Evolutionary conservation across 2,113 vertebrate genomes (phyloP).

Genomic region (Synodontis membranacea): DNA sequence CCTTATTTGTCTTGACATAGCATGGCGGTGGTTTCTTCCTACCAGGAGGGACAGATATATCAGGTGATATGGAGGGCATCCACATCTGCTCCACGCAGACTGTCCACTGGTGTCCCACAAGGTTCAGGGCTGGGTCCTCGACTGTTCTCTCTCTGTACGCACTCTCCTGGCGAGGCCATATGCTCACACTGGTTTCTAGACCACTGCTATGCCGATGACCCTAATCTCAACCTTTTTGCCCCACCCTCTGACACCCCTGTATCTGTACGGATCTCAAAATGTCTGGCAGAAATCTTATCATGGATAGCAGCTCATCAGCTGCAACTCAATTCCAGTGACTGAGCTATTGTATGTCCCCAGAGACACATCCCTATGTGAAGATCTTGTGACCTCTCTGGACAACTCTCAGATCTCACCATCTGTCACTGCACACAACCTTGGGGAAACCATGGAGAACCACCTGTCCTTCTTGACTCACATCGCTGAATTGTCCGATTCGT

Average conservation of each 20-base stretch:
- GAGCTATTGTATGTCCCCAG: neutral
- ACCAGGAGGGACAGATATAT: neutral
- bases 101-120: neutral
- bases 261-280: neutral
- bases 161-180: neutral
- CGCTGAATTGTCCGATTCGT: neutral
- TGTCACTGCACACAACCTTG: neutral
- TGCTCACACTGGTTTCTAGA: neutral
- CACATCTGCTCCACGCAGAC: neutral
- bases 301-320: neutral
- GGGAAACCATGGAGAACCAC: slow-evolving; percentile 17
- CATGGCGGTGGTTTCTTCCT: neutral
- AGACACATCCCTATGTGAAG: neutral
- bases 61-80: neutral
- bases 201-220: neutral
- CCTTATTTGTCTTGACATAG: neutral
- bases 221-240: neutral
- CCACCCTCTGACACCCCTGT: neutral
- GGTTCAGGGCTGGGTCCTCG: neutral
- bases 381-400: slow-evolving; percentile 18
- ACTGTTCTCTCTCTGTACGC: neutral
- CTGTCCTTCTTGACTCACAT: slow-evolving; percentile 10
- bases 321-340: neutral
- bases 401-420: slow-evolving; percentile 6
- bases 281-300: neutral